Conservation (phyloP, 2,797 vertebrate species). For the Etheostoma perlongum region DNA sequence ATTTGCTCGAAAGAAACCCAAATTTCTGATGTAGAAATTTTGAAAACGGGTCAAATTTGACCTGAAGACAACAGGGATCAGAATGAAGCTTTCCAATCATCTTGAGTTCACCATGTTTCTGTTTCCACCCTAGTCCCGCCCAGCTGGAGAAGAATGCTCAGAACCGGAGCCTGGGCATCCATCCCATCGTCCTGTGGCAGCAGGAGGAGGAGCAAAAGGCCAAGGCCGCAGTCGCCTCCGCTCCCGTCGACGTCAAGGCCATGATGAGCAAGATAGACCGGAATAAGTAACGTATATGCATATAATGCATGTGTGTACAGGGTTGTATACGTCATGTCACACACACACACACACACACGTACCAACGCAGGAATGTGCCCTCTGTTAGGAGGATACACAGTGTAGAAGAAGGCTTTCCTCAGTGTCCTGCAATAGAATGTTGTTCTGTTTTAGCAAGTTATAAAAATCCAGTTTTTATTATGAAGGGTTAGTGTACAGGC, state of each 20-base stretch:
- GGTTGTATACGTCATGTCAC: background rate
- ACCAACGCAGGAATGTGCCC: background rate
- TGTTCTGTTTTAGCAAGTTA: background rate
- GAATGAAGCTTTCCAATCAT: background rate
- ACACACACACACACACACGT: too few species aligned
- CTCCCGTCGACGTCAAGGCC: constrained; percentile 92
- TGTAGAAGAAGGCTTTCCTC: background rate
- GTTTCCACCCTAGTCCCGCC: constrained; percentile 68
- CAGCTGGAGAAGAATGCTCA: constrained; percentile 87
- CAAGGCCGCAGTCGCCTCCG: constrained; percentile 86
- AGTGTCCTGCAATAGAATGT: background rate
- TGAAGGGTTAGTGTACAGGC: background rate
- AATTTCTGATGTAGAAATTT: too few species aligned
- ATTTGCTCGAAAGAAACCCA: too few species aligned
- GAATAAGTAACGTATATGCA: constrained; percentile 65
- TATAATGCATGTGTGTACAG: background rate
- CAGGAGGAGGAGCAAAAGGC: constrained; percentile 90
- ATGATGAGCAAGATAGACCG: constrained; percentile 98
- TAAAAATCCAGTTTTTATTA: background rate
- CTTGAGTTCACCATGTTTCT: constrained; percentile 3
- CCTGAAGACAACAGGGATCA: too few species aligned
- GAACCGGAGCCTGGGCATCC: constrained; percentile 87
- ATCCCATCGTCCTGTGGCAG: constrained; percentile 91
- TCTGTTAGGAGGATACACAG: background rate
- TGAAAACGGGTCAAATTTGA: too few species aligned